These are phyloP conservation scores for Altica lythri DNA, from an alignment of 2,888 invertebrate species.

Conservation along the genomic window DNA sequence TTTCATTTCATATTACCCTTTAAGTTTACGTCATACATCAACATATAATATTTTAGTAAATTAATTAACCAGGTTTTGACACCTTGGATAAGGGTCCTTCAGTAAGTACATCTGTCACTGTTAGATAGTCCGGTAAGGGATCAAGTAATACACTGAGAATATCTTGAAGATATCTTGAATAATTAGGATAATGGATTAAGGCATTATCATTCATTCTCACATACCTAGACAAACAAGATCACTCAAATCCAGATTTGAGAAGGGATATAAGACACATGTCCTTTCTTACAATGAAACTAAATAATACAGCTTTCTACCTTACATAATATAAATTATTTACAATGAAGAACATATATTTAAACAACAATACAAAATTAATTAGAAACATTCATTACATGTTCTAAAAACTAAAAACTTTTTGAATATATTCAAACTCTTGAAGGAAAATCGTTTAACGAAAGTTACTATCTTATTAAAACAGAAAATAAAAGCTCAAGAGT, in stretches of 20 bases:
- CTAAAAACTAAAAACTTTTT: no score
- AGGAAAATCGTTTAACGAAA: no score
- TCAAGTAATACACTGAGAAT: slow-evolving; percentile 1
- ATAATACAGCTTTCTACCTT: no score
- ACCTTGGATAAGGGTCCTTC: slow-evolving; percentile 18
- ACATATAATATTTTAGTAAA: slow-evolving; percentile 12
- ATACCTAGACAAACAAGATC: slow-evolving; percentile 43
- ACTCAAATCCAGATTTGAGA: slow-evolving; percentile 34
- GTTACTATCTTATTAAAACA: no score
- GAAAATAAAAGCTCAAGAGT: no score
- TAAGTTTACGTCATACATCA: no score
- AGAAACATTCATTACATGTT: no score
- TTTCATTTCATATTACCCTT: no score
- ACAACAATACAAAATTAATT: no score
- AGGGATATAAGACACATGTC: slow-evolving; percentile 23
- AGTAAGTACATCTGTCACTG: slow-evolving; percentile 23
- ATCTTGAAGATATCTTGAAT: slow-evolving; percentile 35
- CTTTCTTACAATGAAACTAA: slow-evolving; percentile 30
- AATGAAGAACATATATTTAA: no score
- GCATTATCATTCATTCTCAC: slow-evolving; percentile 40
- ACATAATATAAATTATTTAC: no score
- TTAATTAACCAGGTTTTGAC: slow-evolving; percentile 22
- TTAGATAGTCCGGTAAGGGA: slow-evolving; percentile 1
- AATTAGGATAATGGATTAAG: slow-evolving; percentile 46
- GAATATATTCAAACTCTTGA: no score